These are phyloP conservation scores for Galago senegalensis DNA, from an alignment of 2,797 vertebrate genomes.

Conservation along the genomic window DNA sequence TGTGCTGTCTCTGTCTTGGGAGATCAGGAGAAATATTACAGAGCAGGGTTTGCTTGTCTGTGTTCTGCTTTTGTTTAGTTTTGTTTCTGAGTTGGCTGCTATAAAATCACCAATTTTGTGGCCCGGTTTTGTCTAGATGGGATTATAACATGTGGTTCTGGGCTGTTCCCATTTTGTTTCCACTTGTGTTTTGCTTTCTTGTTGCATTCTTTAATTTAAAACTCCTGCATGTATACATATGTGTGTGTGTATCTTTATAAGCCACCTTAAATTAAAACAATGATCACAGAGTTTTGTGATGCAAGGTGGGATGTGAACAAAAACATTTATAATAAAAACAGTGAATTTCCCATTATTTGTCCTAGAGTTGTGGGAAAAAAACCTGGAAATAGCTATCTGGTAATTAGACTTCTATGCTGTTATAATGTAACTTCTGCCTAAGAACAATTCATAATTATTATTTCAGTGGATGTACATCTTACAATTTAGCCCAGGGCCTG, in stretches of 20 bases:
- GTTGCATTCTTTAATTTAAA: constrained; percentile 22
- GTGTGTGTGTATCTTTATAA: not conserved
- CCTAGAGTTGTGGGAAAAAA: not conserved
- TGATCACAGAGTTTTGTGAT: not conserved
- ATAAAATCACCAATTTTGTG: not conserved
- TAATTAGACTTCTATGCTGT: not conserved
- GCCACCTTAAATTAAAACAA: constrained; percentile 12
- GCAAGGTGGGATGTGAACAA: not conserved
- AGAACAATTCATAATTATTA: constrained; percentile 26
- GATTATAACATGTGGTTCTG: constrained; percentile 11
- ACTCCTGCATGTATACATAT: not conserved
- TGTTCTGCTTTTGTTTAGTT: not conserved
- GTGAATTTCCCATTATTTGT: constrained; percentile 19
- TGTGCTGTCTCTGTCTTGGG: not conserved
- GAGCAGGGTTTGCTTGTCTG: not conserved
- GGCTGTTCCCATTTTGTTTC: constrained; percentile 26
- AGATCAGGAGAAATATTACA: not conserved
- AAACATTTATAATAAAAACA: not conserved
- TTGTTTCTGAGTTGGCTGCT: not conserved
- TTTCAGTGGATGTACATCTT: not conserved
- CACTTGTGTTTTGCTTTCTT: not conserved
- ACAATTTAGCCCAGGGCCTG: not conserved
- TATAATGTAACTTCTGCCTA: constrained; percentile 43
- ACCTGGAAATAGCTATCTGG: constrained; percentile 14
- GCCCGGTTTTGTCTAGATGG: not conserved